These are phyloP conservation scores for Drosophila barbarae DNA, from an alignment of 2,888 invertebrate species.

Conservation along the genomic window DNA sequence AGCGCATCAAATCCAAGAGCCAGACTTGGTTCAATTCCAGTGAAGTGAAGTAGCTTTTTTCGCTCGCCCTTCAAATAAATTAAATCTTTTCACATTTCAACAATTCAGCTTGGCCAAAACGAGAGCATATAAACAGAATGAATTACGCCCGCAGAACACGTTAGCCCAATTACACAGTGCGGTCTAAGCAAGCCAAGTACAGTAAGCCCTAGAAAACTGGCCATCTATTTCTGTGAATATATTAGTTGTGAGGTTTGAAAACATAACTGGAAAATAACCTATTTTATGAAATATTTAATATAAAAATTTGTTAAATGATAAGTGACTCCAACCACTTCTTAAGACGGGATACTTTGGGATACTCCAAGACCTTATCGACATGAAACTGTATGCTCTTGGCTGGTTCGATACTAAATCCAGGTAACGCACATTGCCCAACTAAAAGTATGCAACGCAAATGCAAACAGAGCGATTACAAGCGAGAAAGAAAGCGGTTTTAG, in stretches of 20 bases:
- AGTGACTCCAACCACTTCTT: too few relatives aligned
- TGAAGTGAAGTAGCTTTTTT: slow-evolving; percentile 24
- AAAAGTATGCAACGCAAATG: slow-evolving; percentile 37
- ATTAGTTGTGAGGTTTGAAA: too few relatives aligned
- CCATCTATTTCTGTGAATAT: not conserved
- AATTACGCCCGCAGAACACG: slow-evolving; percentile 53
- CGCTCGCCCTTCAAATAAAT: slow-evolving; percentile 66
- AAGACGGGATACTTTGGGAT: too few relatives aligned
- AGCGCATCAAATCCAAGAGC: slow-evolving; percentile 46
- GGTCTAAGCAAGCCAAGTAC: slow-evolving; percentile 2
- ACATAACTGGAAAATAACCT: too few relatives aligned
- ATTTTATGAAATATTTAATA: too few relatives aligned
- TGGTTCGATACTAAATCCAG: slow-evolving; percentile 13
- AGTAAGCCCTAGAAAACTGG: not conserved
- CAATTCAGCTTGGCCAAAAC: slow-evolving; percentile 39
- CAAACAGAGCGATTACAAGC: slow-evolving; percentile 33
- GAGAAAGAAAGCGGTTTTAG: not conserved
- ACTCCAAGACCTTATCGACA: too few relatives aligned
- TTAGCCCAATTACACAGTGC: slow-evolving; percentile 55
- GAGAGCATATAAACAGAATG: slow-evolving; percentile 43
- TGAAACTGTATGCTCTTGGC: slow-evolving; percentile 4
- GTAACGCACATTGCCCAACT: slow-evolving; percentile 24
- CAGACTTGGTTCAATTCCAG: slow-evolving; percentile 40
- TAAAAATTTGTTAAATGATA: too few relatives aligned
- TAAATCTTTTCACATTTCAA: slow-evolving; percentile 66